Conservation (phyloP, 2,113 vertebrate species). For the Pipa parva region DNA sequence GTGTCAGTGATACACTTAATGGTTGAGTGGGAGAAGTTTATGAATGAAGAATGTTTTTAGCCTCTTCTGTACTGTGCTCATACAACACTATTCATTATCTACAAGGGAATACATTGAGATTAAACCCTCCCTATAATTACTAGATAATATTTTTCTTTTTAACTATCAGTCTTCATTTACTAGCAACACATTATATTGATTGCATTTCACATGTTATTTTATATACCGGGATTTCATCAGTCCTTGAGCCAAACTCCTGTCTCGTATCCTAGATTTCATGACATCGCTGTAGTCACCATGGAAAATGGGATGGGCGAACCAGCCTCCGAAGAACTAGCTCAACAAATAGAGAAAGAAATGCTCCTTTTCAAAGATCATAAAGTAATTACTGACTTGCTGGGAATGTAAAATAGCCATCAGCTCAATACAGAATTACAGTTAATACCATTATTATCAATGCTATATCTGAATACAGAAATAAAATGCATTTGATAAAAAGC, state of each 20-base stretch:
- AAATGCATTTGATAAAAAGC: neutral
- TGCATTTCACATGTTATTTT: no score
- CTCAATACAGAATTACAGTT: neutral
- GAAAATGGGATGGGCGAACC: constrained; percentile 94
- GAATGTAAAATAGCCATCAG: neutral
- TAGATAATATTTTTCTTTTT: no score
- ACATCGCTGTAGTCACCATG: constrained; percentile 84
- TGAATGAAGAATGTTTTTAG: no score
- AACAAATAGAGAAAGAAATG: constrained; percentile 13
- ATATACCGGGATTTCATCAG: constrained; percentile 77
- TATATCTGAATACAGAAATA: neutral
- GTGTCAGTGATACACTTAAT: no score
- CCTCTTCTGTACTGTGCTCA: no score
- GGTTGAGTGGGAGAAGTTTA: no score
- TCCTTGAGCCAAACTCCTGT: constrained; percentile 77
- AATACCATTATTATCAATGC: neutral
- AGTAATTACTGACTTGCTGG: neutral
- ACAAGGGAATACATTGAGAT: no score
- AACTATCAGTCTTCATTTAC: no score
- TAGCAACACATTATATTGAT: no score
- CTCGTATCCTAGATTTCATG: constrained; percentile 81
- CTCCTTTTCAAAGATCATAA: neutral
- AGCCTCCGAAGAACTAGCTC: constrained; percentile 83
- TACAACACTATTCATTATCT: no score
- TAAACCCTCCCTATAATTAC: no score